Percentiles rank a stretch among this genome's conserved stretches.
These are phyloP conservation scores for Zenarchopterus dispar DNA, from an alignment of 2,797 vertebrate species.

Conservation along the genomic window DNA sequence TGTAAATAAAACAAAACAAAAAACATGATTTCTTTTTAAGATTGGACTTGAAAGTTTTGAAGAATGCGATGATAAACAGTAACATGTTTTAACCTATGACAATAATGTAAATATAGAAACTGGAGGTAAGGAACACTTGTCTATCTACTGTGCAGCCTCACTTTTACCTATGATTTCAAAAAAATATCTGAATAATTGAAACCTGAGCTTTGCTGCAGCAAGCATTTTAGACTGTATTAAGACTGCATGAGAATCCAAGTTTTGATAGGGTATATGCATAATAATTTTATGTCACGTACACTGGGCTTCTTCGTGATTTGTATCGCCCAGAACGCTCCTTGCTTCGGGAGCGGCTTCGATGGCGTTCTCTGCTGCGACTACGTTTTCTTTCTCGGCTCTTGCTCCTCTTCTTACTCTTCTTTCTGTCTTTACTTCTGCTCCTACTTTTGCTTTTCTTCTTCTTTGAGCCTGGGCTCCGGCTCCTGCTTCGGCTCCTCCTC, in stretches of 20 bases:
- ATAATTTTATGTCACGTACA: conserved; percentile 82
- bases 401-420: conserved; percentile 91
- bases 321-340: conserved; percentile 92
- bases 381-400: conserved; percentile 88
- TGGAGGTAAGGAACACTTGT: too few relatives aligned
- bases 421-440: conserved; percentile 91
- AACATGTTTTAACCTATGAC: too few relatives aligned
- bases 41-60: too few relatives aligned
- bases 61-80: too few relatives aligned
- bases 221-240: not conserved
- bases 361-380: conserved; percentile 92
- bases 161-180: not conserved
- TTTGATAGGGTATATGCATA: not conserved
- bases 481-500: conserved; percentile 94
- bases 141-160: too few relatives aligned
- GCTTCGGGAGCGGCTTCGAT: conserved; percentile 90
- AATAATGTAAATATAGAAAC: too few relatives aligned
- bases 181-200: not conserved
- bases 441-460: conserved; percentile 92
- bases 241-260: not conserved
- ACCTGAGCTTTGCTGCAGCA: not conserved
- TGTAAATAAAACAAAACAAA: conserved; percentile 36
- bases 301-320: conserved; percentile 86
- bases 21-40: not conserved
- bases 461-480: conserved; percentile 91